Evolutionary conservation across 2,113 vertebrate genomes (phyloP).

Genomic region (Mormyrus lacerda): DNA sequence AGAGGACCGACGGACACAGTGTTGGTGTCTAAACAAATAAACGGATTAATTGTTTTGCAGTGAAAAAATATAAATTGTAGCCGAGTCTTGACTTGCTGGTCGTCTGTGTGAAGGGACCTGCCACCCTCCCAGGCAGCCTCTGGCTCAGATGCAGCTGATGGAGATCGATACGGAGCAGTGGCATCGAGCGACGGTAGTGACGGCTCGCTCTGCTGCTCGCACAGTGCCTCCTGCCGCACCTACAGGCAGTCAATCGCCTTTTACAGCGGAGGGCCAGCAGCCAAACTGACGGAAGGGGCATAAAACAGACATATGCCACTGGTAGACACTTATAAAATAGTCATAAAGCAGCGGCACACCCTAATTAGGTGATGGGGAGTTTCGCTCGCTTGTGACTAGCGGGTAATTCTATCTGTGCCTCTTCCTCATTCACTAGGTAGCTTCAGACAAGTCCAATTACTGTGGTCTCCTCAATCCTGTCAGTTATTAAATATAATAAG

Average conservation of each 20-base stretch:
- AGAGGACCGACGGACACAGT: neutral
- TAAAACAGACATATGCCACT: neutral
- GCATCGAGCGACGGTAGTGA: neutral
- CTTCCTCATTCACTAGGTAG: neutral
- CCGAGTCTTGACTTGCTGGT: neutral
- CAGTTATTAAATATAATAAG: neutral
- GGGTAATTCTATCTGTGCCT: neutral
- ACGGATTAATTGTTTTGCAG: neutral
- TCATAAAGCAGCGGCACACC: neutral
- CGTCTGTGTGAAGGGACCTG: neutral
- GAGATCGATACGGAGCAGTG: conserved; percentile 11
- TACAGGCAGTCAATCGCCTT: neutral
- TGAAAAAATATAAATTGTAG: neutral
- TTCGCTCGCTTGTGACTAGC: neutral
- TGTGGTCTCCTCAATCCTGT: neutral
- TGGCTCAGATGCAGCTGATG: conserved; percentile 18
- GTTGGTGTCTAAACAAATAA: neutral
- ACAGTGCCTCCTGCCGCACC: too few relatives aligned
- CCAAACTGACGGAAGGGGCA: neutral
- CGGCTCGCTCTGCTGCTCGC: neutral
- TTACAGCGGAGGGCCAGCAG: neutral
- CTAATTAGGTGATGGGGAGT: neutral
- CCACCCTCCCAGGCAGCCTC: neutral
- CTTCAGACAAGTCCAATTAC: neutral
- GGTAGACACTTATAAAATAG: neutral